phyloP scores from a whole-genome alignment of 1,140 invertebrate genomes.

The Listronotus oregonensis region DNA sequence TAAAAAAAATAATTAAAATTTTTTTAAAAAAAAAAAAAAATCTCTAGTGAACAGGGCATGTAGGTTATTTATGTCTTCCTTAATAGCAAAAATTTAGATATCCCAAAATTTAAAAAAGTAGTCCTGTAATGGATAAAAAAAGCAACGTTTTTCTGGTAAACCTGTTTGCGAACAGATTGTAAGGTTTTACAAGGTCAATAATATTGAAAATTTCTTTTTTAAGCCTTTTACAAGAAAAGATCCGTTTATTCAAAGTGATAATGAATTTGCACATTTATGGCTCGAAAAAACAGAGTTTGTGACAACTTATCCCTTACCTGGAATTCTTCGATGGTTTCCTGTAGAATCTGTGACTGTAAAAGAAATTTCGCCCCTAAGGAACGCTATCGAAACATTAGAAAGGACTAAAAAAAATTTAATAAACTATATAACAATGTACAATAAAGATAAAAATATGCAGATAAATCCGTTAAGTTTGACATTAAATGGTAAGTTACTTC shows the following conservation, averaged over 20 bases:
- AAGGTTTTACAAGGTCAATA: slow-evolving; percentile 85
- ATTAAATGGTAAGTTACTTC: slow-evolving; percentile 68
- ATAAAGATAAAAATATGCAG: slow-evolving; percentile 67
- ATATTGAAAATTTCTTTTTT: slow-evolving; percentile 90
- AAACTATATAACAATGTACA: slow-evolving; percentile 72
- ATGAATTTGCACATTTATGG: slow-evolving; percentile 90
- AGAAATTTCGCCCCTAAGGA: slow-evolving; percentile 76
- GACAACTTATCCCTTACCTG: slow-evolving; percentile 77
- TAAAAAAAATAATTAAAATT: no score
- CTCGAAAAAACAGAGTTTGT: slow-evolving; percentile 83
- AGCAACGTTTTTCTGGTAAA: slow-evolving; percentile 71
- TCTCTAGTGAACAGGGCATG: no score
- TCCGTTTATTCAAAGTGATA: slow-evolving; percentile 59
- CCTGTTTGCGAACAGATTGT: slow-evolving; percentile 72
- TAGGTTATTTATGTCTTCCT: no score
- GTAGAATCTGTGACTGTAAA: slow-evolving; percentile 72
- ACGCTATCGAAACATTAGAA: slow-evolving; percentile 88
- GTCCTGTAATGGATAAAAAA: slow-evolving; percentile 81
- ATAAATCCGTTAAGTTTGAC: slow-evolving; percentile 84
- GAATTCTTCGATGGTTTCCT: slow-evolving; percentile 87
- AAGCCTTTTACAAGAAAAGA: slow-evolving; percentile 75
- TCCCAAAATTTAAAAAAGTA: slow-evolving; percentile 94
- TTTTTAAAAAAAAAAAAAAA: no score
- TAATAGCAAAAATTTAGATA: slow-evolving; percentile 56
- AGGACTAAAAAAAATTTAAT: slow-evolving; percentile 75